Percentiles rank a stretch among this genome's conserved stretches.
Evolutionary conservation across 2,797 vertebrate species (phyloP).

Genomic region (Thalassophryne amazonica): DNA sequence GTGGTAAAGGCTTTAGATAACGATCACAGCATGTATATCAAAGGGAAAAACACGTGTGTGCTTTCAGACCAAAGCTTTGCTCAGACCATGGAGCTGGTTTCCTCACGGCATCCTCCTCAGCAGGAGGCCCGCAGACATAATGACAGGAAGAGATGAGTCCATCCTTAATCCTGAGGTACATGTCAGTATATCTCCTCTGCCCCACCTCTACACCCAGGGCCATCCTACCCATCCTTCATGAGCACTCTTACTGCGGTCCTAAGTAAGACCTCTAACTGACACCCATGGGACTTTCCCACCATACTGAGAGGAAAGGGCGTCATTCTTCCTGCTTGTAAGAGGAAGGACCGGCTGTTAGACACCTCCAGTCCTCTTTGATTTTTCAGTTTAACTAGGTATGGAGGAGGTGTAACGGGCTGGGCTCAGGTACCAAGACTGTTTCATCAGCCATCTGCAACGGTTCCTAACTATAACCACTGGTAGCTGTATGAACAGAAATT

Average conservation of each 20-base stretch:
- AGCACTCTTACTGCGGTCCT: conserved; percentile 9
- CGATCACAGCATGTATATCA: too few species aligned
- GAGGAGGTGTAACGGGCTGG: conserved; percentile 26
- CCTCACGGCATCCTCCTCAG: conserved; percentile 17
- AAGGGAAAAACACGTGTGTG: not conserved
- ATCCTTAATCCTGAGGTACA: conserved; percentile 15
- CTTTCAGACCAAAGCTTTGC: conserved; percentile 10
- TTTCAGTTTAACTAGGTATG: conserved; percentile 35
- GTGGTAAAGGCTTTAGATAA: too few species aligned
- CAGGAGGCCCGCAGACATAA: conserved; percentile 36
- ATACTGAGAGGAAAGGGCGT: conserved; percentile 17
- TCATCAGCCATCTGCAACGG: conserved; percentile 22
- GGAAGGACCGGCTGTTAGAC: conserved; percentile 33
- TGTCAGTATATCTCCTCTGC: not conserved
- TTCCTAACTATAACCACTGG: conserved; percentile 19
- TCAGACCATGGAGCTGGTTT: conserved; percentile 16
- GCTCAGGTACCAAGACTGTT: conserved; percentile 18
- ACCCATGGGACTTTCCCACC: conserved; percentile 50
- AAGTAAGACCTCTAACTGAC: conserved; percentile 43
- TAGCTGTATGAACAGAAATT: conserved; percentile 15
- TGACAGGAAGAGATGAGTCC: conserved; percentile 53
- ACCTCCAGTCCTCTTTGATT: conserved; percentile 53
- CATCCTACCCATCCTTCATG: conserved; percentile 2
- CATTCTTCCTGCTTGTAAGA: conserved; percentile 34
- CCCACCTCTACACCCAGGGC: conserved; percentile 5